phyloP scores from a whole-genome alignment of 2,113 vertebrate genomes.

The Barnardius zonarius region DNA sequence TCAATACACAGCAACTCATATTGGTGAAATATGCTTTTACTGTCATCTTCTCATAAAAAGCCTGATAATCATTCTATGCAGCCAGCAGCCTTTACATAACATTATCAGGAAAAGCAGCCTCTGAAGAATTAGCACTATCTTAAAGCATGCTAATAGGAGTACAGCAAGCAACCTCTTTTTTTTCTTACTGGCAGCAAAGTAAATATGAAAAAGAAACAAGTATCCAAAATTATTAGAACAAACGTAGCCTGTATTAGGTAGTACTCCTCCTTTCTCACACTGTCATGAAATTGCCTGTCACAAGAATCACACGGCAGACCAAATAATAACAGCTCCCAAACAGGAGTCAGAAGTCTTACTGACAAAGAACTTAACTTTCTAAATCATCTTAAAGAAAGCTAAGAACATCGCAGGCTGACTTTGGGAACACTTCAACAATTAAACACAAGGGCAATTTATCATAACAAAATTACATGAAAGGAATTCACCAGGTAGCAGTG shows the following conservation, averaged over 20 bases:
- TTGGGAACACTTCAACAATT: not conserved
- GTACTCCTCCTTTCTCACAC: not conserved
- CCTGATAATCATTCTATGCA: not conserved
- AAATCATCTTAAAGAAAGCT: not conserved
- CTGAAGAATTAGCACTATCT: not conserved
- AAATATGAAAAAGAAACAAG: not conserved
- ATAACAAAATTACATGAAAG: not conserved
- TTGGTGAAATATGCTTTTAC: not conserved
- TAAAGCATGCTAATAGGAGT: not conserved
- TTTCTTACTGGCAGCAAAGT: not conserved
- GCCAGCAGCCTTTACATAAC: not conserved
- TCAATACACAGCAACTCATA: not conserved
- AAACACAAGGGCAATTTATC: not conserved
- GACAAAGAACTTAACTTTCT: not conserved
- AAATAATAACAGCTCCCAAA: not conserved
- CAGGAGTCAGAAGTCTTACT: not conserved
- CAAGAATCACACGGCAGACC: not conserved
- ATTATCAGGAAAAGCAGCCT: conserved; percentile 21
- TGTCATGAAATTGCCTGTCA: not conserved
- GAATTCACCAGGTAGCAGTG: not conserved
- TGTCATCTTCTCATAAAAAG: not conserved
- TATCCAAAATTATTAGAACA: not conserved
- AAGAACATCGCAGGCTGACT: not conserved
- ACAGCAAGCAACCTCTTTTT: not conserved
- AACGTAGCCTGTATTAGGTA: not conserved